Conservation (phyloP, 2,797 vertebrate species). For the Microctenopoma steveboyesi region DNA sequence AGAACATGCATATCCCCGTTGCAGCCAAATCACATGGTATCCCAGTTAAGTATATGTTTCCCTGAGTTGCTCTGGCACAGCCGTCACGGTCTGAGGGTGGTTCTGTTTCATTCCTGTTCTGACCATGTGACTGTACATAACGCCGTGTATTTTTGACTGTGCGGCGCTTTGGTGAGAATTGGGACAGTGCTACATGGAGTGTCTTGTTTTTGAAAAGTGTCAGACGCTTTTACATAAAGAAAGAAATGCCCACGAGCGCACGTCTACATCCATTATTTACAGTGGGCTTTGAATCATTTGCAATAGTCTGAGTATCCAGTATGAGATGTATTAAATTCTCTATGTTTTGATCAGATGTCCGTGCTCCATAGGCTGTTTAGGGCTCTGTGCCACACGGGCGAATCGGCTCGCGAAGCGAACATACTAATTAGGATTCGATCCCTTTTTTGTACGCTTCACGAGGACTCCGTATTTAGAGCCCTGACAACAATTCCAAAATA, state of each 20-base stretch:
- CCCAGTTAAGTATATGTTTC: conserved; percentile 80
- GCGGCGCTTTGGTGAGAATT: conserved; percentile 67
- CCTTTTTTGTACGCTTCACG: conserved; percentile 50
- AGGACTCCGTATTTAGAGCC: conserved; percentile 67
- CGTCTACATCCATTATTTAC: not conserved
- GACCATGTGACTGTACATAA: conserved; percentile 78
- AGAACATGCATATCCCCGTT: conserved; percentile 74
- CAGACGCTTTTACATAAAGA: conserved; percentile 1
- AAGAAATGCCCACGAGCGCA: not conserved
- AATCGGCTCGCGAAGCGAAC: conserved; percentile 65
- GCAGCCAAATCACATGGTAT: conserved; percentile 80
- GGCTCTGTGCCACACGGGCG: conserved; percentile 63
- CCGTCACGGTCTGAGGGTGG: conserved; percentile 75
- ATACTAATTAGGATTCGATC: conserved; percentile 73
- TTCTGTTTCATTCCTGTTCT: conserved; percentile 78
- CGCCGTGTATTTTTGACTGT: conserved; percentile 77
- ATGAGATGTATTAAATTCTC: not conserved
- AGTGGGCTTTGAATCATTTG: not conserved
- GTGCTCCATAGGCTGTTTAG: conserved; percentile 37
- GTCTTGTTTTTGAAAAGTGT: conserved; percentile 10
- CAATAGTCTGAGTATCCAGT: not conserved
- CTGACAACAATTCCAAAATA: conserved; percentile 76
- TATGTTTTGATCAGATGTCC: conserved; percentile 14
- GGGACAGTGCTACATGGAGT: conserved; percentile 22
- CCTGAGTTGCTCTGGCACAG: conserved; percentile 67